phyloP scores from a whole-genome alignment of 53 echinoderm and acorn worm genomes.

The Stichopus horrens region DNA sequence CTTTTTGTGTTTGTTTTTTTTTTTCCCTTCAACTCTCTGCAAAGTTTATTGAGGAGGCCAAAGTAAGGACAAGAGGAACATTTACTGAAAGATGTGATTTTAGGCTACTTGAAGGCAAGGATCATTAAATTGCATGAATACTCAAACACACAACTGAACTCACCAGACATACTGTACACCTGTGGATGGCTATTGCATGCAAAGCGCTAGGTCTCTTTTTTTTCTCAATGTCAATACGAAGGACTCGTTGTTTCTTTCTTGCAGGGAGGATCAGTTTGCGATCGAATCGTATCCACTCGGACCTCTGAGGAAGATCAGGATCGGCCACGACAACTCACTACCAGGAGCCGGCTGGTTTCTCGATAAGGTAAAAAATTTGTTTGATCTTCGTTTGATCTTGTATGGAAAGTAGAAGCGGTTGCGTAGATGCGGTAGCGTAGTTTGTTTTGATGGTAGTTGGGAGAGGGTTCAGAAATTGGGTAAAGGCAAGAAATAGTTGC shows the following conservation, averaged over 20 bases:
- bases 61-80: no score
- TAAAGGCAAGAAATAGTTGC: no score
- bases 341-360: conserved; percentile 89
- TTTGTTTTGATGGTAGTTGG: no score
- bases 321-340: conserved; percentile 92
- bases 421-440: no score
- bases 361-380: conserved; percentile 67
- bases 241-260: neutral
- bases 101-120: no score
- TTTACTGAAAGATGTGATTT: no score
- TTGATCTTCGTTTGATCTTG: neutral
- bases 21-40: no score
- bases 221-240: neutral
- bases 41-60: no score
- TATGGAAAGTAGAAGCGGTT: neutral
- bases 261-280: conserved; percentile 86
- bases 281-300: conserved; percentile 82
- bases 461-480: no score
- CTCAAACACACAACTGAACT: no score
- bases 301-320: conserved; percentile 78
- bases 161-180: neutral
- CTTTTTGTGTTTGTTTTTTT: no score
- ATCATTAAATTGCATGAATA: no score
- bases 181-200: neutral
- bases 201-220: neutral